Conservation (phyloP, 2,888 invertebrate genomes). For the Stenurella melanura region DNA sequence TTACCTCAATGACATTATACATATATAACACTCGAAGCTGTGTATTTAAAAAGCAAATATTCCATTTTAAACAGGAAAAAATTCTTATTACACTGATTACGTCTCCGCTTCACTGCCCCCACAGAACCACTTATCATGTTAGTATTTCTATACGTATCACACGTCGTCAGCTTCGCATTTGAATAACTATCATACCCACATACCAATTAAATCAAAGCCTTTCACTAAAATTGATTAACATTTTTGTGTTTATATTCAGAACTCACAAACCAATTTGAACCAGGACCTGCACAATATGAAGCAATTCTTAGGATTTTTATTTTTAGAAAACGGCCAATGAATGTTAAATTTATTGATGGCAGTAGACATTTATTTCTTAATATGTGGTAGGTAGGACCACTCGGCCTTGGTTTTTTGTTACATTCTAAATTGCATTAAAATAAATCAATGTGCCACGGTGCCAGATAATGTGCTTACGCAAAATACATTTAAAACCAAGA, state of each 20-base stretch:
- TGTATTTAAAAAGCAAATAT: background rate
- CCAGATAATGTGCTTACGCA: conserved; percentile 5
- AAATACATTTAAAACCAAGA: background rate
- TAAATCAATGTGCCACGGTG: conserved; percentile 19
- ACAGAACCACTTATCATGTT: background rate
- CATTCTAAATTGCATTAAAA: conserved; percentile 29
- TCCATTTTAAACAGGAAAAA: background rate
- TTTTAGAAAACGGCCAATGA: conserved; percentile 25
- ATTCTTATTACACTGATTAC: background rate
- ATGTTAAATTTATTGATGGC: conserved; percentile 30
- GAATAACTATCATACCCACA: background rate
- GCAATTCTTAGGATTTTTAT: conserved; percentile 30
- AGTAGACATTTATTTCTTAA: conserved; percentile 29
- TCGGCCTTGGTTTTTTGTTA: conserved; percentile 35
- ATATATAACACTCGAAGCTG: background rate
- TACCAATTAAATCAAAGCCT: conserved; percentile 8
- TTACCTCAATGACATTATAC: background rate
- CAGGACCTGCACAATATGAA: conserved; percentile 35
- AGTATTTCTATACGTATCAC: background rate
- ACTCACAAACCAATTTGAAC: conserved; percentile 16
- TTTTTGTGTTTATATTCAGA: conserved; percentile 18
- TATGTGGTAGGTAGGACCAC: conserved; percentile 30
- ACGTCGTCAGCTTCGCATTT: background rate
- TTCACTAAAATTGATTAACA: conserved; percentile 34
- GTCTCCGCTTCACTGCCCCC: background rate